phyloP scores from a whole-genome alignment of 2,888 invertebrate genomes.

The Mamestra brassicae region DNA sequence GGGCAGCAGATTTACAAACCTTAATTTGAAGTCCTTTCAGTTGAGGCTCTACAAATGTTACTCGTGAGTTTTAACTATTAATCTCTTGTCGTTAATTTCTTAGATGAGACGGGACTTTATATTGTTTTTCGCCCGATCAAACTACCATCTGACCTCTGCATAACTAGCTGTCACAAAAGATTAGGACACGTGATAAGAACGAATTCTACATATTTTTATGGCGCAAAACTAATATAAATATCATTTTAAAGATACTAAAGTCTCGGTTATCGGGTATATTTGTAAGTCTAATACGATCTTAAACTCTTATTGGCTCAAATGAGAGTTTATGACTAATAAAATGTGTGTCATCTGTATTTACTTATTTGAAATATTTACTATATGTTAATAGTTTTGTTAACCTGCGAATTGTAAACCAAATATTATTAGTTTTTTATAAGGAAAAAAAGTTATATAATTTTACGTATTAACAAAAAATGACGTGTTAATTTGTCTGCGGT shows the following conservation, averaged over 20 bases:
- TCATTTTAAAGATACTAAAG: slow-evolving; percentile 37
- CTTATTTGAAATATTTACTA: slow-evolving; percentile 65
- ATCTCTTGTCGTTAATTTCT: too few relatives aligned
- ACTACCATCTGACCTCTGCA: slow-evolving; percentile 23
- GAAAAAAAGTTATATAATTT: slow-evolving; percentile 51
- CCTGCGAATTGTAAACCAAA: slow-evolving; percentile 67
- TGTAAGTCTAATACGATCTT: slow-evolving; percentile 49
- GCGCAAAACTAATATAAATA: slow-evolving; percentile 48
- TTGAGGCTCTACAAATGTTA: not conserved
- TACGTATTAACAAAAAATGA: slow-evolving; percentile 20
- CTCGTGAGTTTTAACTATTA: too few relatives aligned
- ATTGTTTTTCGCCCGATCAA: not conserved
- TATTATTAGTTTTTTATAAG: slow-evolving; percentile 56
- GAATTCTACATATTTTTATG: slow-evolving; percentile 38
- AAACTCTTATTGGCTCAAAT: slow-evolving; percentile 59
- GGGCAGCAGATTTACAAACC: too few relatives aligned
- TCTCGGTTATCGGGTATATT: slow-evolving; percentile 37
- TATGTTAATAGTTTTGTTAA: slow-evolving; percentile 67
- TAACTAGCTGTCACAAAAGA: slow-evolving; percentile 28
- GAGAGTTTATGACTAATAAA: slow-evolving; percentile 57
- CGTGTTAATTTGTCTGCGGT: slow-evolving; percentile 40
- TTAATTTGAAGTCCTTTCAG: not conserved
- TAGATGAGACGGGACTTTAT: not conserved
- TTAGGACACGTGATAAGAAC: slow-evolving; percentile 35
- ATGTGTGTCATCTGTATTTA: slow-evolving; percentile 67